Evolutionary conservation across 2,113 vertebrate species (phyloP).

Genomic region (Aleadryas rufinucha): DNA sequence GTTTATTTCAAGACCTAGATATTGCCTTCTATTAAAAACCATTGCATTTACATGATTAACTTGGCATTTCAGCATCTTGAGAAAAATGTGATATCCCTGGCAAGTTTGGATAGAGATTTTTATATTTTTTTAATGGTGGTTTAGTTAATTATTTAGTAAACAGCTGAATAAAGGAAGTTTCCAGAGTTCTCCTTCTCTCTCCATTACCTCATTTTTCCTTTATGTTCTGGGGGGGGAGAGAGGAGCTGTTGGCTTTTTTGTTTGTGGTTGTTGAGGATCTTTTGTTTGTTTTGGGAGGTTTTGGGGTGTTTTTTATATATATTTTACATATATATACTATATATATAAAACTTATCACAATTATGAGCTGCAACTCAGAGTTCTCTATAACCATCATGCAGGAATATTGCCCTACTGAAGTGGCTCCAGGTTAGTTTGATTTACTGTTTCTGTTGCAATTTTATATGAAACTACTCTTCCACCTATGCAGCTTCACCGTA

Average conservation of each 20-base stretch:
- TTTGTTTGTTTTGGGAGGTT: neutral
- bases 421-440: neutral
- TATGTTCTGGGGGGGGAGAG: fast-evolving
- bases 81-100: neutral
- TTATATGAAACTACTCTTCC: neutral
- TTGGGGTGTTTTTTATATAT: neutral
- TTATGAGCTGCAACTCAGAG: neutral
- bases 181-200: neutral
- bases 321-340: neutral
- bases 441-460: neutral
- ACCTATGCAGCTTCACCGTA: neutral
- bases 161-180: neutral
- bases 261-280: neutral
- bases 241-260: neutral
- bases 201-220: neutral
- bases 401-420: neutral
- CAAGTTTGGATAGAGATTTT: neutral
- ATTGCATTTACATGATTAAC: neutral
- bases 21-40: neutral
- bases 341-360: neutral
- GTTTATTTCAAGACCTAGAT: neutral
- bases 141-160: neutral
- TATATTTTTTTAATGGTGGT: neutral
- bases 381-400: neutral
- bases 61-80: neutral